Evolutionary conservation across 2,888 invertebrate genomes (phyloP).

Genomic region (Teleogryllus oceanicus): DNA sequence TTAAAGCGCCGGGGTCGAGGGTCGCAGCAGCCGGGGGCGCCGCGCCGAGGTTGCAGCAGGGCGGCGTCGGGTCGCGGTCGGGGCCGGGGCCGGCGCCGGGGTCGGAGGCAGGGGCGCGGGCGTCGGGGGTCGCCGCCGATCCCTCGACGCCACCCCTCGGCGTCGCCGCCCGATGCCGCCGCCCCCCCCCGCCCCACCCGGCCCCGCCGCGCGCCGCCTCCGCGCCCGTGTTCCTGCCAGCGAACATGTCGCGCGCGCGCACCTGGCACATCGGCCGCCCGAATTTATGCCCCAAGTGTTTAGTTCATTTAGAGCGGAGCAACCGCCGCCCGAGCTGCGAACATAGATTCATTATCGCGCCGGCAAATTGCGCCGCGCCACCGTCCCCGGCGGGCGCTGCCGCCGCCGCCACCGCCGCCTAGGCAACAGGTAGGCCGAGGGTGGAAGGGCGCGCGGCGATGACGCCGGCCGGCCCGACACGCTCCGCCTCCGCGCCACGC

Average conservation of each 20-base stretch:
- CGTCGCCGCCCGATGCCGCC: neutral
- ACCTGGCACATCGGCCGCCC: neutral
- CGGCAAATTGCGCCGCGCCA: neutral
- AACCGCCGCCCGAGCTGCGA: constrained; percentile 18
- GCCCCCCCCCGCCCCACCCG: too few species aligned
- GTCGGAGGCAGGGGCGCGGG: neutral
- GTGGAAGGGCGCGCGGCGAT: neutral
- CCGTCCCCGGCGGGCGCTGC: neutral
- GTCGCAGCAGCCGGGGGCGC: neutral
- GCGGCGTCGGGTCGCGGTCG: neutral
- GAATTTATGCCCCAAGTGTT: constrained; percentile 18
- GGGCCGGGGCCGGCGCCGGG: neutral
- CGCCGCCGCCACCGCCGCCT: neutral
- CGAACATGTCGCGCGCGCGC: neutral
- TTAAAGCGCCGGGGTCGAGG: neutral
- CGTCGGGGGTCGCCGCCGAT: neutral
- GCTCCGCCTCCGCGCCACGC: neutral
- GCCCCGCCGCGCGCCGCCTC: neutral
- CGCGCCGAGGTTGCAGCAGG: neutral
- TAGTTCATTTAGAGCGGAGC: constrained; percentile 3
- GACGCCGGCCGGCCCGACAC: neutral
- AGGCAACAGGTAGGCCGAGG: neutral
- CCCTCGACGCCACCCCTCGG: neutral
- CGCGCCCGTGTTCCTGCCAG: neutral
- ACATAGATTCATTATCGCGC: constrained; percentile 18